Base-by-base conservation (phyloP, 2,888 invertebrate species). In the Hydroisotoma schaefferi region DNA sequence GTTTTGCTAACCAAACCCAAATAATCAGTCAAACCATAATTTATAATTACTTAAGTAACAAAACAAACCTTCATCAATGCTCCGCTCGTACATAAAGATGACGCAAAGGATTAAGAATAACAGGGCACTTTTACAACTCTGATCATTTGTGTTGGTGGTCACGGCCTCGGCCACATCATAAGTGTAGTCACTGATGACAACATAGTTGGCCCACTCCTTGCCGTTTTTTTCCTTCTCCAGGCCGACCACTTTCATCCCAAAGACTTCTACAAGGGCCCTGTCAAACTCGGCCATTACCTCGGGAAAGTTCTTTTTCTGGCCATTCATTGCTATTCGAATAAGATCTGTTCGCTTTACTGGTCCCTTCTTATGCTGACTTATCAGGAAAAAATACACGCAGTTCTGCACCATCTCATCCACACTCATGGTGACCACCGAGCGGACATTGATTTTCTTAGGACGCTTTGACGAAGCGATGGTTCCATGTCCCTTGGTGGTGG, bases 341-440 rank as follows among this genome's bases (percentile, higher is more conserved):
- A 72, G 40, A 22, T 72, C 72, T 2, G 63, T 33, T 22, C 66
- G 44, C 38, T 72, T 72, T 5, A 67, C 56, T 1, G 72, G 72
- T 23, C 62, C 18, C 37, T 68, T 69, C 57, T 69, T 68, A 27
- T 66, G 61, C 25, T 72, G 70, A 43, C 43, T 48, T 3, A 70
- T 44, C 1, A 72, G 59, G 38, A 70, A 57, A 18, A 68, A 70
- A 46, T 65, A 46, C 2, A 72, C 26, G 38, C 61, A 46, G 46
- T 65, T 69, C 27, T 64, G 63, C 12, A 70, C 55, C 71, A 72
- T 69, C 49, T 72, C 64, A 15, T 70, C 69, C 10, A 61, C 25
- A 0, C 55, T 47, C 12, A 58, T 23, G 1, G 58, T 38, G 1
- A 62, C 61, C 18, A 53, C 61, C 3, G 58, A 26, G 22, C 27